Base-by-base conservation (phyloP, 2,797 vertebrate species). In the Enteromius paludinosus region DNA sequence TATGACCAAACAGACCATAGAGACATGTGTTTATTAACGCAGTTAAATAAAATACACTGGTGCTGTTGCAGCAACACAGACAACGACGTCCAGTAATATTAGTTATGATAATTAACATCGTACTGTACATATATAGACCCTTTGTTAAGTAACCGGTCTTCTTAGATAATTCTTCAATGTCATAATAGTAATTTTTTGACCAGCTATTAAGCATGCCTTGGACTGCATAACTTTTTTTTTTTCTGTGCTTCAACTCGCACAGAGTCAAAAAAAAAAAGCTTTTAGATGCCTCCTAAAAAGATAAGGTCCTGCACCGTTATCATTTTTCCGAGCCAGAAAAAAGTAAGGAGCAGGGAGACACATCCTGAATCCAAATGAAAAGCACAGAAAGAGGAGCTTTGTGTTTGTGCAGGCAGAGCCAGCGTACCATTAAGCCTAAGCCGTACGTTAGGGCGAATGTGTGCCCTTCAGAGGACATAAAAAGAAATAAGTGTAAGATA, bases 261-360 rank as follows among this genome's bases (percentile, higher is more conserved):
- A 81, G 78, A 61, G 78, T 43, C 8, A 43, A 12, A 86, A 62
- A 87, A n/a, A 84, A 86, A 87, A 88, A 84, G 90, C 90, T 89
- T 90, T 89, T 89, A 92, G 88, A 92, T 92, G 89, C 87, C 90
- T 89, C 89, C 86, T 87, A 83, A 90, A 77, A 88, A 89, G 87
- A 89, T 91, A 90, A 87, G 90, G 87, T 89, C 88, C 84, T 86
- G 79, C 85, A 77, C 84, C 68, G 74, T 83, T 88, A 82, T 82
- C 30, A 74, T 72, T 88, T 87, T 83, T 91, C 83, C 77, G 79
- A 86, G 86, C 79, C 82, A 84, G 81, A 81, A 79, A 85, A 83
- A 90, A 87, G 89, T 86, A 69, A 85, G 76, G 80, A 77, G 89
- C 47, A 83, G 81, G 62, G 79, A 87, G 85, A 85, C 81, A 90